Conservation (phyloP, 2,888 invertebrate genomes). For the Aethes cnicana region DNA sequence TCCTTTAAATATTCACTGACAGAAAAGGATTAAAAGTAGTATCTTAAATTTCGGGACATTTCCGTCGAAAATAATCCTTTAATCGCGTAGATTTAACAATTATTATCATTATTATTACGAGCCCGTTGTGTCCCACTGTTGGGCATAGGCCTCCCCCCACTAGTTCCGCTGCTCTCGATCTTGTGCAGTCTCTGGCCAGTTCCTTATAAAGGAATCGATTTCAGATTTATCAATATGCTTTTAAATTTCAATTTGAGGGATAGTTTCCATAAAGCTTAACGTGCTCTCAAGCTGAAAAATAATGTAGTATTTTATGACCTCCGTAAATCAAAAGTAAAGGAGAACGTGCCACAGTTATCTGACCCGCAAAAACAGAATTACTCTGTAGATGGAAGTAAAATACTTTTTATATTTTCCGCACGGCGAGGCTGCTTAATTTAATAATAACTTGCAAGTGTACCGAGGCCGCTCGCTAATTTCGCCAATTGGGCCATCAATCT, state of each 20-base stretch:
- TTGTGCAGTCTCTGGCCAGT: too few species aligned
- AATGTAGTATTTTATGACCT: conserved; percentile 20
- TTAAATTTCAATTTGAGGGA: neutral
- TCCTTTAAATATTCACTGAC: too few species aligned
- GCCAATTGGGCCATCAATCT: conserved; percentile 23
- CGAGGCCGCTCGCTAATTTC: conserved; percentile 15
- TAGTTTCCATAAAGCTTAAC: neutral
- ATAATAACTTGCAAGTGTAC: conserved; percentile 16
- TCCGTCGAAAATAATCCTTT: too few species aligned
- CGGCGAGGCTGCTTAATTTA: conserved; percentile 10
- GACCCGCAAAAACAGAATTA: conserved; percentile 25
- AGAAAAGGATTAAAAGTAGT: too few species aligned
- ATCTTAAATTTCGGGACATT: too few species aligned
- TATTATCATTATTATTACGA: too few species aligned
- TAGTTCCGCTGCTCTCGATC: too few species aligned
- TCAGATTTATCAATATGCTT: neutral
- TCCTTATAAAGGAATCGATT: too few species aligned
- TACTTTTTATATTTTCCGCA: conserved; percentile 19
- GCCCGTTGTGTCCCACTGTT: too few species aligned
- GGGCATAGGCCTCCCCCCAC: too few species aligned
- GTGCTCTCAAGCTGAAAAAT: conserved; percentile 1
- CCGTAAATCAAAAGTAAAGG: conserved; percentile 21
- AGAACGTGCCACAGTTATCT: conserved; percentile 19
- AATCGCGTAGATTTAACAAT: too few species aligned
- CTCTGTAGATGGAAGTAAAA: conserved; percentile 5